These are phyloP conservation scores for Halisarca cf. caerulea DNA, from an alignment of 37 sponge, comb jelly and placozoan species.

Conservation along the genomic window DNA sequence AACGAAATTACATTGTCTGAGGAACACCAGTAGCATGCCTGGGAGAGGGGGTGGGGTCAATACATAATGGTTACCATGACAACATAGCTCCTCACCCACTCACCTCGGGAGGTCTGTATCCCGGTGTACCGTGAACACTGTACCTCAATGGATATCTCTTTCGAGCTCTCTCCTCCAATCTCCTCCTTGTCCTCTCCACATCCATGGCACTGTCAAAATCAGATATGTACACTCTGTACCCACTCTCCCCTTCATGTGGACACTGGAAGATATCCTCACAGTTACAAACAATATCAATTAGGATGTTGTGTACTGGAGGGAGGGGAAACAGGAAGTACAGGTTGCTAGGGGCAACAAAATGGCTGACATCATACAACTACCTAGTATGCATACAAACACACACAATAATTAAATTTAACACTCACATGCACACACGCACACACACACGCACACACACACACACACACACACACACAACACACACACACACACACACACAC, in stretches of 20 bases:
- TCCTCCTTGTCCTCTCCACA: slow-evolving; percentile 15
- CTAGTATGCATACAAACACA: too few species aligned
- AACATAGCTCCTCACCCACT: neutral
- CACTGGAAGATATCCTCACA: slow-evolving; percentile 5
- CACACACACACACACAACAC: neutral
- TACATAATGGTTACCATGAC: neutral
- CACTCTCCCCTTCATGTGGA: slow-evolving; percentile 8
- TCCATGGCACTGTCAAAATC: slow-evolving; percentile 54
- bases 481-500: neutral
- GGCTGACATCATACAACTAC: too few species aligned
- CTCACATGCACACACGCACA: too few species aligned
- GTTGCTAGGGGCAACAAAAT: too few species aligned
- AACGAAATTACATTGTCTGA: neutral
- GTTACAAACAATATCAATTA: neutral
- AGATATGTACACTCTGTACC: slow-evolving; percentile 21
- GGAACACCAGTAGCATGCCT: neutral
- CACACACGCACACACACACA: too few species aligned
- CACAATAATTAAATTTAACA: too few species aligned
- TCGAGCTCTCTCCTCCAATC: neutral
- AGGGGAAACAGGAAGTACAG: too few species aligned
- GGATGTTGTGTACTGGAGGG: slow-evolving; percentile 15
- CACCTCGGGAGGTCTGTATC: slow-evolving; percentile 13
- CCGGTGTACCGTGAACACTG: neutral
- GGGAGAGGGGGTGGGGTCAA: neutral
- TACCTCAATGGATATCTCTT: neutral